Percentiles rank a stretch among this genome's conserved stretches.
Evolutionary conservation across 2,797 vertebrate genomes (phyloP).

Genomic region (Gymnocypris eckloni): DNA sequence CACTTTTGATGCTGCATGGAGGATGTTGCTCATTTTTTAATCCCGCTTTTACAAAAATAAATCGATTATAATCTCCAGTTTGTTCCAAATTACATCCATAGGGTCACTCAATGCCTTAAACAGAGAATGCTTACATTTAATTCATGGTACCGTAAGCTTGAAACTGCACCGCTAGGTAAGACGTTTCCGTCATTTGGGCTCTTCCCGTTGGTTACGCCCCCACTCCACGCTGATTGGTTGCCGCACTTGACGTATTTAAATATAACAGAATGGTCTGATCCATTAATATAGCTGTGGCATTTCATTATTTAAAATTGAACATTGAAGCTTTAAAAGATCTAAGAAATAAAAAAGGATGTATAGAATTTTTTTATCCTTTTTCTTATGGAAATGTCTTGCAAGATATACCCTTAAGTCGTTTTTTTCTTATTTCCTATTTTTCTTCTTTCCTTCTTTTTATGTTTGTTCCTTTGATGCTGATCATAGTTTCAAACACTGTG

Average conservation of each 20-base stretch:
- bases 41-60: constrained; percentile 9
- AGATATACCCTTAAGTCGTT: too few species aligned
- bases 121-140: not conserved
- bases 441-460: too few species aligned
- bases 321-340: not conserved
- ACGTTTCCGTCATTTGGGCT: constrained; percentile 60
- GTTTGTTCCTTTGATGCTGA: not conserved
- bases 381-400: too few species aligned
- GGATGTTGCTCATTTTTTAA: constrained; percentile 81
- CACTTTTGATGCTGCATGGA: constrained; percentile 81
- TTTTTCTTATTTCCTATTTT: too few species aligned
- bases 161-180: constrained; percentile 69
- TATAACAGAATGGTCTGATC: constrained; percentile 36
- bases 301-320: not conserved
- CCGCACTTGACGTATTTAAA: constrained; percentile 49
- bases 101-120: constrained; percentile 9
- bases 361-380: too few species aligned
- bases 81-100: constrained; percentile 66
- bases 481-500: not conserved
- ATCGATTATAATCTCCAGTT: not conserved
- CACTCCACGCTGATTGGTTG: constrained; percentile 59
- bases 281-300: not conserved
- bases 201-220: constrained; percentile 65
- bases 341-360: too few species aligned
- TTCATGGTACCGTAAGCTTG: constrained; percentile 46